Conservation (phyloP, 2,888 invertebrate species). For the Emmelina monodactyla region DNA sequence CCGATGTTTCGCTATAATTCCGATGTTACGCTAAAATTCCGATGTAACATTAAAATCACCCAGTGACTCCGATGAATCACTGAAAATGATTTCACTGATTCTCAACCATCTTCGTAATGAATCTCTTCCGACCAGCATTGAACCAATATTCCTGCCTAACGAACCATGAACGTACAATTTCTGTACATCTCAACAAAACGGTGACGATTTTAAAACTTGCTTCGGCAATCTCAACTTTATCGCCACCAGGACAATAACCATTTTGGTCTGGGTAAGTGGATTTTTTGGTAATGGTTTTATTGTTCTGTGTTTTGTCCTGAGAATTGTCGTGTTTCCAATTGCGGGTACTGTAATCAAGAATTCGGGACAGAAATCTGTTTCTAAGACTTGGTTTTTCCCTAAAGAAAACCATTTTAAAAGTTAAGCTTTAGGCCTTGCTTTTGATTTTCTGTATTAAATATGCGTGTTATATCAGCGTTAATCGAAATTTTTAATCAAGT, state of each 20-base stretch:
- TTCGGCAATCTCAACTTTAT: constrained; percentile 42
- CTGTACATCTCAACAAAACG: constrained; percentile 33
- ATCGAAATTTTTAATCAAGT: too few relatives aligned
- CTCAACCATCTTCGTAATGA: constrained; percentile 21
- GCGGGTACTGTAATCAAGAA: constrained; percentile 1
- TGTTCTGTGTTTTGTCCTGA: not conserved
- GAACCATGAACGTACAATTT: constrained; percentile 41
- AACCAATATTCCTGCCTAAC: constrained; percentile 42
- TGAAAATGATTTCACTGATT: not conserved
- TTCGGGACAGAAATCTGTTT: not conserved
- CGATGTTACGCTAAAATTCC: too few relatives aligned
- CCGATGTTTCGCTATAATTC: too few relatives aligned
- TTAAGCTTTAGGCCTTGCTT: too few relatives aligned
- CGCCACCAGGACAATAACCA: not conserved
- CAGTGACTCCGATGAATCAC: too few relatives aligned
- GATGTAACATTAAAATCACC: not conserved
- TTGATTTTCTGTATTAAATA: too few relatives aligned
- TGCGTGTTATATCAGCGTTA: too few relatives aligned
- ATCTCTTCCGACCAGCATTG: constrained; percentile 32
- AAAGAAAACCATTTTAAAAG: too few relatives aligned
- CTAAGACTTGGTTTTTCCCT: too few relatives aligned
- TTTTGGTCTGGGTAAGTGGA: not conserved
- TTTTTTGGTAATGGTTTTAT: constrained; percentile 1
- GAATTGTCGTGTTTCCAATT: not conserved
- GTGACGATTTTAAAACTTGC: constrained; percentile 42